Conservation (phyloP, 2,113 vertebrate genomes). For the Rhadina sibilatrix region DNA sequence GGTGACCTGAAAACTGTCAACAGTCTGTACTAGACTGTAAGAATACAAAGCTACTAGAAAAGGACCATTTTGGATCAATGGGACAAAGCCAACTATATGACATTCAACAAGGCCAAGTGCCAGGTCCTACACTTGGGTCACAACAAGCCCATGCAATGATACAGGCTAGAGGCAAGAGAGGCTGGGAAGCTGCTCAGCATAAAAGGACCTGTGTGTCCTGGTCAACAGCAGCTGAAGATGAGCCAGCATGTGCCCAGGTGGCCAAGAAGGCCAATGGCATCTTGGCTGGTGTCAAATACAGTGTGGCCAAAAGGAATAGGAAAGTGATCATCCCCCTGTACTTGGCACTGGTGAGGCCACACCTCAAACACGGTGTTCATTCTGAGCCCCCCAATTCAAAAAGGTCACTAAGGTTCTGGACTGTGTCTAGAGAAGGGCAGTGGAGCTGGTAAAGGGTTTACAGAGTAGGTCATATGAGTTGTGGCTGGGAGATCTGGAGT, state of each 20-base stretch:
- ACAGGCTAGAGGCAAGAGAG: not conserved
- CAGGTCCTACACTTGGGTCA: not conserved
- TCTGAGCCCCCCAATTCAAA: not conserved
- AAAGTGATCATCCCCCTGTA: not conserved
- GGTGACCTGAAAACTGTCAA: not conserved
- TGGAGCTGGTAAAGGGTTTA: not conserved
- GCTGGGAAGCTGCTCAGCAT: not conserved
- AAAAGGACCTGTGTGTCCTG: not conserved
- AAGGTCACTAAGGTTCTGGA: not conserved
- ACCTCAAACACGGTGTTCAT: not conserved
- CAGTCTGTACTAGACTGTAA: not conserved
- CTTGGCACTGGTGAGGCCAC: not conserved
- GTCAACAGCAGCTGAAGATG: not conserved
- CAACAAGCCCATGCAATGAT: not conserved
- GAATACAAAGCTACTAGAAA: not conserved
- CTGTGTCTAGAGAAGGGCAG: not conserved
- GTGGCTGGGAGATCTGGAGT: not conserved
- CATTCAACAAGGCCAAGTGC: not conserved
- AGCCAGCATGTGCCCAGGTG: not conserved
- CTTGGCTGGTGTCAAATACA: not conserved
- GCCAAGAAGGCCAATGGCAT: not conserved
- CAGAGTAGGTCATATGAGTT: not conserved
- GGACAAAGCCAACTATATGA: not conserved
- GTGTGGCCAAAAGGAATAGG: not conserved
- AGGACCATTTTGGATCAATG: not conserved